These are phyloP conservation scores for Leptocoma aspasia DNA, from an alignment of 2,113 vertebrate genomes.

Conservation along the genomic window DNA sequence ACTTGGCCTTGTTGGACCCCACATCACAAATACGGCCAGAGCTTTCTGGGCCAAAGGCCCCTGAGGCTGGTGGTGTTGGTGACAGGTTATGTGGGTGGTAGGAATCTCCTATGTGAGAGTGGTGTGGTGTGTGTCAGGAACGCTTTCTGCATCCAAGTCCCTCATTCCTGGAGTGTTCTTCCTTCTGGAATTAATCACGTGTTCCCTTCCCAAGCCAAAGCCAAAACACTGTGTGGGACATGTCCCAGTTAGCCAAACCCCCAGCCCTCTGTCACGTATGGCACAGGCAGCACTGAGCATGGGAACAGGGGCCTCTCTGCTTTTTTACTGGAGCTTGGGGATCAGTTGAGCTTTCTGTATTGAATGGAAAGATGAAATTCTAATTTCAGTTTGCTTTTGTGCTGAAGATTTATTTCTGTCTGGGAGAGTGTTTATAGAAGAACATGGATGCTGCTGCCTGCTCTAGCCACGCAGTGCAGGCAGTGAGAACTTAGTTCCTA, in stretches of 20 bases:
- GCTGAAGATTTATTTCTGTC: background rate
- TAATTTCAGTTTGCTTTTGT: background rate
- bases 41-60: background rate
- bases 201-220: background rate
- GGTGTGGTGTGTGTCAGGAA: rapidly evolving
- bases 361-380: background rate
- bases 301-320: background rate
- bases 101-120: too few relatives aligned
- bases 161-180: background rate
- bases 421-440: background rate
- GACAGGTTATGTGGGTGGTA: rapidly evolving
- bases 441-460: background rate
- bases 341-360: background rate
- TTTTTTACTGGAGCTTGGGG: background rate
- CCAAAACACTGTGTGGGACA: rapidly evolving
- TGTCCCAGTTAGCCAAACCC: too few relatives aligned
- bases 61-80: background rate
- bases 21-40: rapidly evolving
- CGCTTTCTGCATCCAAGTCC: rapidly evolving
- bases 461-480: background rate
- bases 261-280: rapidly evolving
- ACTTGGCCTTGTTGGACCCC: background rate
- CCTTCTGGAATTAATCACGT: rapidly evolving
- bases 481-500: background rate
- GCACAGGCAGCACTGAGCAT: rapidly evolving